Base-by-base conservation (phyloP, 2,797 vertebrate genomes). In the Darevskia mixta region DNA sequence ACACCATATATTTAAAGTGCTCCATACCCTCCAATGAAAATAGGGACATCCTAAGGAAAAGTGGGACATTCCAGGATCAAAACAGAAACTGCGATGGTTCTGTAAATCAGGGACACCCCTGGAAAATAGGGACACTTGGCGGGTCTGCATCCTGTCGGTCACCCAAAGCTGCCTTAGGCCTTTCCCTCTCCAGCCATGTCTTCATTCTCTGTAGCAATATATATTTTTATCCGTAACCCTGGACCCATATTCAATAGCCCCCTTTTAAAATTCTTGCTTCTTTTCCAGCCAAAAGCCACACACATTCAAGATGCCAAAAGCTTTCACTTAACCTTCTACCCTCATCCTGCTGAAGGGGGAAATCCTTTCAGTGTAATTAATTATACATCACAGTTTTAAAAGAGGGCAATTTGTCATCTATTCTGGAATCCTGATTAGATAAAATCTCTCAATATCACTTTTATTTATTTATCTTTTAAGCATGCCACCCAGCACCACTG, bases 361-460 rank as follows among this genome's bases (percentile, higher is more conserved):
- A 82, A 82, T 85, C 71, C 86, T 85, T 88, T 66, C 79, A 88
- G 80, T 67, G 79, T 79, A 90, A 91, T 90, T 93, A 93, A 91
- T 91, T 88, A 86, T 45, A 88, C 41, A 84, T 92, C 91, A 75
- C 49, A 67, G 83, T 72, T 10, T 73, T 45, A 86, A 87, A 88
- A 77, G 3, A 86, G 90, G 81, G 87, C 87, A 91, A 78, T 95
- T 91, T 91, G 88, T 94, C 94, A 93, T 92, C 78, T 86, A 89
- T 81, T 89, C 87, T 90, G 91, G 90, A 92, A 93, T 94, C 88
- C 92, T 64, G 79, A 86, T 82, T 79, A 92, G 93, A 90, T 92
- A 92, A 92, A 92, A 93, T 92, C 92, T 91, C 73, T 83, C 82
- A 90, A 85, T 90, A 87, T 90, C 82, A 81, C 78, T 85, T 90